Evolutionary conservation across 2,797 vertebrate species (phyloP).

Genomic region (Smutsia temminckii): DNA sequence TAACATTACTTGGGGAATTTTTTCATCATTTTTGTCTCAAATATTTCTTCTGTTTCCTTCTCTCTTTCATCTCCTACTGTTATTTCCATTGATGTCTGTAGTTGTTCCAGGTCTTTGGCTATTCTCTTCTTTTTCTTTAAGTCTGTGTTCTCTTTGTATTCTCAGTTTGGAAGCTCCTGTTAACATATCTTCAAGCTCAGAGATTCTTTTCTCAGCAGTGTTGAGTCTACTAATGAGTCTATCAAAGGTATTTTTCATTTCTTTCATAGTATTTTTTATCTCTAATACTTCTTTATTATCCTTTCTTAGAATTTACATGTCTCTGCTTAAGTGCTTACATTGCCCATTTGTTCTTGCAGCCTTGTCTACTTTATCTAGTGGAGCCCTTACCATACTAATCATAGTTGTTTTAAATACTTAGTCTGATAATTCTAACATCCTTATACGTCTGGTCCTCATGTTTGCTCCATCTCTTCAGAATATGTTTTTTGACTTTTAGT

Average conservation of each 20-base stretch:
- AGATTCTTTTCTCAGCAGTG: background rate
- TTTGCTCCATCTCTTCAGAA: background rate
- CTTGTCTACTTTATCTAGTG: background rate
- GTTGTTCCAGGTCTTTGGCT: background rate
- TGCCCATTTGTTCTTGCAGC: background rate
- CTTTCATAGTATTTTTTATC: background rate
- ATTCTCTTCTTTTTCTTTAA: background rate
- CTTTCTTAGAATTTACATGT: background rate
- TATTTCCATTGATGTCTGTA: background rate
- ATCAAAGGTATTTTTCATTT: background rate
- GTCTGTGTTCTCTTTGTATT: background rate
- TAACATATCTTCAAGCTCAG: background rate
- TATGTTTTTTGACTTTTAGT: background rate
- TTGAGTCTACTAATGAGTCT: background rate
- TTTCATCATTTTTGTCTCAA: background rate
- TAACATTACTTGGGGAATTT: background rate
- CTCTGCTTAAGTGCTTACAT: background rate
- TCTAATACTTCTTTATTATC: background rate
- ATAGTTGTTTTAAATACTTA: background rate
- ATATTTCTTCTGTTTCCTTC: background rate
- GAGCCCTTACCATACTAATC: background rate
- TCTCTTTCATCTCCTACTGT: background rate
- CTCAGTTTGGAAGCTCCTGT: background rate
- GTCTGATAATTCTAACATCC: background rate
- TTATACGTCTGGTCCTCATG: background rate